phyloP scores from a whole-genome alignment of 37 sponge, comb jelly and placozoan species.

The Crambe crambe region DNA sequence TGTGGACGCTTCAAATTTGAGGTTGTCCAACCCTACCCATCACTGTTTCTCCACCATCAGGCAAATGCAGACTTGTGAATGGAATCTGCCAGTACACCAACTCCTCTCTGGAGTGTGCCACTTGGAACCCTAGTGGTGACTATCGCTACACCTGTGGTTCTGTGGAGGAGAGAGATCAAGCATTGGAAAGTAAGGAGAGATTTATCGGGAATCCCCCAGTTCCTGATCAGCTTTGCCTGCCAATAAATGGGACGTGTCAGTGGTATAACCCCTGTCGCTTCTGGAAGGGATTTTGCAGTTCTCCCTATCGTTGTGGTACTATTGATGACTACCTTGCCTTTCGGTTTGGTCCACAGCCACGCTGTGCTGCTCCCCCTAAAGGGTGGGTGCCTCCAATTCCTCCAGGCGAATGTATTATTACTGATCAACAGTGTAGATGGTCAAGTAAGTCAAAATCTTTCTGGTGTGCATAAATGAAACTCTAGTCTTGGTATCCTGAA shows the following conservation, averaged over 20 bases:
- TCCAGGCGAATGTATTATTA: slow-evolving; percentile 12
- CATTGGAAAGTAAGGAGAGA: neutral
- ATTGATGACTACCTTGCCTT: slow-evolving; percentile 5
- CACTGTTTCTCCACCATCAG: neutral
- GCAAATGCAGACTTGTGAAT: neutral
- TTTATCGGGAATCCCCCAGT: too few species aligned
- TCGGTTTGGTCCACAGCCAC: slow-evolving; percentile 23
- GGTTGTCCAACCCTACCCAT: neutral
- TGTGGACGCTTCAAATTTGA: neutral
- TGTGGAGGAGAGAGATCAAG: neutral
- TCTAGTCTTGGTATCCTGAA: too few species aligned
- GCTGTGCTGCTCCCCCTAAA: slow-evolving; percentile 3
- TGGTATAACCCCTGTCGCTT: slow-evolving; percentile 38
- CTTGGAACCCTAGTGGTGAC: slow-evolving; percentile 8
- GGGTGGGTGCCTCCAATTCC: neutral
- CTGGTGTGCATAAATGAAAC: too few species aligned
- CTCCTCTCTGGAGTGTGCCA: neutral
- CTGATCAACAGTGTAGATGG: slow-evolving; percentile 22
- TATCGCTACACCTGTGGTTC: slow-evolving; percentile 13
- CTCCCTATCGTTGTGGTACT: slow-evolving; percentile 22
- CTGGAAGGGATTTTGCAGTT: slow-evolving; percentile 13
- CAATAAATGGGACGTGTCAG: slow-evolving; percentile 18
- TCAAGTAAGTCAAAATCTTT: slow-evolving; percentile 23
- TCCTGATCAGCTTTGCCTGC: slow-evolving; percentile 1
- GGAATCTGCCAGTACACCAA: slow-evolving; percentile 19